These are phyloP conservation scores for Tipula confusa DNA, from an alignment of 2,888 invertebrate species.

Conservation along the genomic window DNA sequence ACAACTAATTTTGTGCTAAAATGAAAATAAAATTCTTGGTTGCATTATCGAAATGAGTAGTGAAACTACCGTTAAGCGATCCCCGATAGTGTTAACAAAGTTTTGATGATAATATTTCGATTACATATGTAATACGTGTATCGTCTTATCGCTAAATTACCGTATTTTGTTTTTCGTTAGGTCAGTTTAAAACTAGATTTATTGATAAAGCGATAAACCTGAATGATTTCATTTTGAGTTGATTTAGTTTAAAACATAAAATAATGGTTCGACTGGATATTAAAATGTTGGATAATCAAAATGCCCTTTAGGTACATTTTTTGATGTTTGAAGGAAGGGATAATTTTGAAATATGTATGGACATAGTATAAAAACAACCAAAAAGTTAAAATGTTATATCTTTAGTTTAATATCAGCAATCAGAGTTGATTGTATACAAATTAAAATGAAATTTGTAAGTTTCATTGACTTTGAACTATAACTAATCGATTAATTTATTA, in stretches of 20 bases:
- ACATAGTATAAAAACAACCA: background rate
- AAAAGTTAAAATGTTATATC: background rate
- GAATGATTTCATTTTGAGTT: background rate
- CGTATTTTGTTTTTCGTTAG: background rate
- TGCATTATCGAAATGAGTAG: background rate
- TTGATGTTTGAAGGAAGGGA: background rate
- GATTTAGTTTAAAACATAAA: background rate
- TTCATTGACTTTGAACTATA: background rate
- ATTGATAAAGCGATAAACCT: slow-evolving; percentile 1
- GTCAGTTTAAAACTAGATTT: background rate
- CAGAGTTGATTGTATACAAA: background rate
- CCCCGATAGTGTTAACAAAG: background rate
- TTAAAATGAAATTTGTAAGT: slow-evolving; percentile 29
- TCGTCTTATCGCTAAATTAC: background rate
- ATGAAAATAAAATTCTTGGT: slow-evolving; percentile 36
- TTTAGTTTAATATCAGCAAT: background rate
- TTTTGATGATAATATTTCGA: background rate
- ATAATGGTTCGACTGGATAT: background rate
- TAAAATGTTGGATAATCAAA: background rate
- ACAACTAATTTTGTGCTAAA: slow-evolving; percentile 73
- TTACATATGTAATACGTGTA: background rate
- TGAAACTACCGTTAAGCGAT: background rate
- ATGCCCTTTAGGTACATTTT: background rate
- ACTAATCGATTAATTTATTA: background rate
- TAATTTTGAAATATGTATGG: background rate